These are phyloP conservation scores for Mobula hypostoma DNA, from an alignment of 2,113 vertebrate species.

Conservation along the genomic window DNA sequence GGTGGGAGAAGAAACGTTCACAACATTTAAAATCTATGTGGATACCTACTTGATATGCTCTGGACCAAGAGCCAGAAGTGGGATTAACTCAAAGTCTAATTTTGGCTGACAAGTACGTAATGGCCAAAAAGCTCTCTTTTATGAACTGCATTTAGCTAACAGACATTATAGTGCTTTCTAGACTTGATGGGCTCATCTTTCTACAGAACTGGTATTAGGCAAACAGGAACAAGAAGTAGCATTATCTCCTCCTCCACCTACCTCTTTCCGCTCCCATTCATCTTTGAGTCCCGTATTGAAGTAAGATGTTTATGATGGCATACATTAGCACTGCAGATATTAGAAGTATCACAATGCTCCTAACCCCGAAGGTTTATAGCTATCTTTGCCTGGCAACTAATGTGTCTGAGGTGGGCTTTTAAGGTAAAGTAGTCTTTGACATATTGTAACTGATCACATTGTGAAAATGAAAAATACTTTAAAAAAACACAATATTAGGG, in stretches of 20 bases:
- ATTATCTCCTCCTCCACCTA: neutral
- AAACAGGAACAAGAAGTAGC: neutral
- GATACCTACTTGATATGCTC: too few species aligned
- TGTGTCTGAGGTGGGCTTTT: neutral
- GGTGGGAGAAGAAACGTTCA: too few species aligned
- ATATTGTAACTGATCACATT: neutral
- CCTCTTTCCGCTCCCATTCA: neutral
- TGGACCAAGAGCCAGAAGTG: too few species aligned
- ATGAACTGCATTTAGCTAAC: neutral
- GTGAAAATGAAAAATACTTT: neutral
- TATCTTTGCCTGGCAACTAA: neutral
- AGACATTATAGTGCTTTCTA: neutral
- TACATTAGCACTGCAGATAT: neutral
- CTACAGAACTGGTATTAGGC: neutral
- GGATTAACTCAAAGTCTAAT: too few species aligned
- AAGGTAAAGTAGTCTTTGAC: neutral
- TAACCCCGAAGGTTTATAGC: too few species aligned
- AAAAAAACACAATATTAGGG: neutral
- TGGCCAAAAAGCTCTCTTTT: too few species aligned
- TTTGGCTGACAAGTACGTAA: too few species aligned
- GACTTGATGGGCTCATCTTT: neutral
- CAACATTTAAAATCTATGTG: too few species aligned
- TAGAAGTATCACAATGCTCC: neutral
- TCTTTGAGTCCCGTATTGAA: neutral
- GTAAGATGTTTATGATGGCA: neutral